These are phyloP conservation scores for Perca schrenkii DNA, from an alignment of 2,113 vertebrate genomes.

Conservation along the genomic window DNA sequence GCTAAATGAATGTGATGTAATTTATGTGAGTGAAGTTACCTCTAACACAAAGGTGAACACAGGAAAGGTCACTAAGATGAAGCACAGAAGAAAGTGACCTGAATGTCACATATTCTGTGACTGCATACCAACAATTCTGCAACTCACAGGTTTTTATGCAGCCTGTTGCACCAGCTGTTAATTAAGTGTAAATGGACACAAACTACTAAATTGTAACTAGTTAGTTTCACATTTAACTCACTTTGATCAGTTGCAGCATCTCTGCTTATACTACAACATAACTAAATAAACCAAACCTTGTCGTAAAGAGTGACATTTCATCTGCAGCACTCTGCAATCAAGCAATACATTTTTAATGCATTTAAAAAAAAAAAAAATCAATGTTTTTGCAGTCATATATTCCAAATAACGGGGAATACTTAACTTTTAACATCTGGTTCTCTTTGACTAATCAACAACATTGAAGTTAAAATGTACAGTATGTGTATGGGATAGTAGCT, in stretches of 20 bases:
- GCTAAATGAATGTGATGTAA: not conserved
- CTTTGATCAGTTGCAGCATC: not conserved
- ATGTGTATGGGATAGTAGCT: not conserved
- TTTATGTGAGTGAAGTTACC: no score
- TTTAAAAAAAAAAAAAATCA: not conserved
- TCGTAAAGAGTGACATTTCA: not conserved
- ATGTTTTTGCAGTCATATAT: not conserved
- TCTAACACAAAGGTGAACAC: no score
- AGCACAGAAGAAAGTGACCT: no score
- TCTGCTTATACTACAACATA: not conserved
- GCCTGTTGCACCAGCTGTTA: not conserved
- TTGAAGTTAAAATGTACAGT: not conserved
- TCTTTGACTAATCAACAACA: not conserved
- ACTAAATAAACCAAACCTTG: not conserved
- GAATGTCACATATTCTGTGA: not conserved
- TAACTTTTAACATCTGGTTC: not conserved
- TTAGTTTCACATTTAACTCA: not conserved
- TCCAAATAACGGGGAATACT: not conserved
- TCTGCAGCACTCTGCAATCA: no score
- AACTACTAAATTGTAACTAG: not conserved
- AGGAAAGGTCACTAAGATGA: no score
- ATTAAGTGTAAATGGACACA: not conserved
- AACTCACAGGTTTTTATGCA: not conserved
- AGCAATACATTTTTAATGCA: not conserved
- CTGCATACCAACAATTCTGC: not conserved